Base-by-base conservation (phyloP, 2,888 invertebrate species). In the Siphonodentalium dalli region DNA sequence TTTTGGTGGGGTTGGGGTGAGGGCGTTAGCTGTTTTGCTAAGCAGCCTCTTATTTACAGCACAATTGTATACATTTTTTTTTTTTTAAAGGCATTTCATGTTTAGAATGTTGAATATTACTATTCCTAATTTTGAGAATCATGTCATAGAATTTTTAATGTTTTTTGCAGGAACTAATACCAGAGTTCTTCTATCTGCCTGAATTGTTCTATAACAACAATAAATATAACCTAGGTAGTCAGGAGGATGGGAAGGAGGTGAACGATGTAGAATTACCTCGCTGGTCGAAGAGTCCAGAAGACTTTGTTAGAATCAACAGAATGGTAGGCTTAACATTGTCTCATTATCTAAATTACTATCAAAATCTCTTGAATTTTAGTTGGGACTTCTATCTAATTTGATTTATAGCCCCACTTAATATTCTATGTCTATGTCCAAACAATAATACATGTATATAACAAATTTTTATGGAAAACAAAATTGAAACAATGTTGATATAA, bases 101-200 rank as follows among this genome's bases (percentile, higher is more conserved):
- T 21, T 20, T 15, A 47, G 3, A n/a, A 21, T 9, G 28, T 33
- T 33, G 5, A 20, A 26, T 18, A 21, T 20, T 26, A 18, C 28
- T 34, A 44, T 31, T 35, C 33, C n/a, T 15, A 39, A 28, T 8
- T 47, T 46, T n/a, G n/a, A n/a, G n/a, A n/a, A n/a, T n/a, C n/a
- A n/a, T n/a, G n/a, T n/a, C n/a, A n/a, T n/a, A n/a, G n/a, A n/a
- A n/a, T n/a, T n/a, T n/a, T n/a, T n/a, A n/a, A 5, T 46, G 15
- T 18, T 37, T 52, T 62, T 71, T 68, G 13, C 83, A 92, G 90
- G 99, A 99, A 83, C 85, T 99, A 67, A 95, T 99, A 71, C 99
- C 99, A 0, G 99, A 99, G 84, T 90, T 99, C 82, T 99, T 95
- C 85, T 99, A 96, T 85, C 86, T 99, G 62, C 98, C 99, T 11